A percentile compares a stretch with the other conserved stretches of the same genome.
phyloP scores from a whole-genome alignment of 2,113 vertebrate species.

The Amazona guildingii region DNA sequence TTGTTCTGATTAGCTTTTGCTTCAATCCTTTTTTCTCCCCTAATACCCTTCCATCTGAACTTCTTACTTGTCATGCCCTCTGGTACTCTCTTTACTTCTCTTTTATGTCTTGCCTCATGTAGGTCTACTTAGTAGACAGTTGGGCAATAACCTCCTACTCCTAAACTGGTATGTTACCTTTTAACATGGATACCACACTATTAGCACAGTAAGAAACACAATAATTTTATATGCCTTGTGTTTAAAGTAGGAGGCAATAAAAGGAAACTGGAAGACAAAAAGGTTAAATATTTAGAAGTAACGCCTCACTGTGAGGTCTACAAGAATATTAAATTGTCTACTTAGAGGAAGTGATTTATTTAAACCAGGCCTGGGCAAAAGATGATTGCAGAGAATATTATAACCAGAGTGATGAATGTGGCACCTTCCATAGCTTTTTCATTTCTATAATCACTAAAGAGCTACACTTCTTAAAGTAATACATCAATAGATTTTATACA shows the following conservation, averaged over 20 bases:
- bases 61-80: background rate
- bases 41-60: background rate
- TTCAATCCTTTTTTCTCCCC: background rate
- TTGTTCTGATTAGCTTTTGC: background rate
- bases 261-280: background rate
- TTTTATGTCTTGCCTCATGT: background rate
- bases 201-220: background rate
- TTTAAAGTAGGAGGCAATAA: background rate
- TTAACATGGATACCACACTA: background rate
- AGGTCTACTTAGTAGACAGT: background rate
- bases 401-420: background rate
- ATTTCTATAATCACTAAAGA: slow-evolving; percentile 47
- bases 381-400: background rate
- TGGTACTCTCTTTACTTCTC: background rate
- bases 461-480: slow-evolving; percentile 43
- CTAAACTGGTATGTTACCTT: background rate
- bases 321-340: background rate
- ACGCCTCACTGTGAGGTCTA: background rate
- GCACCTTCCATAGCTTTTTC: background rate
- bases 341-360: slow-evolving; percentile 23
- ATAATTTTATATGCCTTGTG: background rate
- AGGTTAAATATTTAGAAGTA: background rate
- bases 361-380: slow-evolving; percentile 17
- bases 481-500: slow-evolving; percentile 38
- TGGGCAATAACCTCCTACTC: background rate